These are phyloP conservation scores for Polyodon spathula DNA, from an alignment of 2,113 vertebrate genomes.

Conservation along the genomic window DNA sequence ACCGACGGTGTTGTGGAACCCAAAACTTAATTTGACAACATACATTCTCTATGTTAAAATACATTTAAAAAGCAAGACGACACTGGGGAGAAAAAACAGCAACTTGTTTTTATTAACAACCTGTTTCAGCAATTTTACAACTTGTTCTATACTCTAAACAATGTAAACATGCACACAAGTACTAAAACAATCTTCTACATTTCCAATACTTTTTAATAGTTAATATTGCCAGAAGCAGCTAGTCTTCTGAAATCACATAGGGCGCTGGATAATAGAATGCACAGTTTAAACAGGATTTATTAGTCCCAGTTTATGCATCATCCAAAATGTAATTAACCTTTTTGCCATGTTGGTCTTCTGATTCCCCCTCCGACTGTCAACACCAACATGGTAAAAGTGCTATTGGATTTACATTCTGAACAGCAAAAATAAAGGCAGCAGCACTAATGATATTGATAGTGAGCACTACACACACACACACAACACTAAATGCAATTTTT, in stretches of 20 bases:
- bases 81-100: too few species aligned
- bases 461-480: conserved; percentile 49
- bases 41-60: too few species aligned
- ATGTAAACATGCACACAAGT: conserved; percentile 84
- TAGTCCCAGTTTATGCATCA: neutral
- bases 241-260: neutral
- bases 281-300: neutral
- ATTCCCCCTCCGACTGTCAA: conserved; percentile 22
- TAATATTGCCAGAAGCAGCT: conserved; percentile 30
- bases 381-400: conserved; percentile 29
- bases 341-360: neutral
- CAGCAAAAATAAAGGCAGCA: conserved; percentile 63
- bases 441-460: conserved; percentile 45
- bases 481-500: conserved; percentile 34
- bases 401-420: conserved; percentile 57
- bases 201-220: conserved; percentile 39
- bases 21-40: too few species aligned
- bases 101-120: conserved; percentile 9
- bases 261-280: neutral
- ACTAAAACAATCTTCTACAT: conserved; percentile 71
- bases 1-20: too few species aligned
- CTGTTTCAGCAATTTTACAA: conserved; percentile 66
- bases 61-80: too few species aligned
- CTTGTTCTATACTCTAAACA: conserved; percentile 79
- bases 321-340: neutral